A percentile compares a stretch with the other conserved stretches of the same genome.
These are phyloP conservation scores for Cochlearius cochlearius DNA, from an alignment of 2,113 vertebrate species.

Conservation along the genomic window DNA sequence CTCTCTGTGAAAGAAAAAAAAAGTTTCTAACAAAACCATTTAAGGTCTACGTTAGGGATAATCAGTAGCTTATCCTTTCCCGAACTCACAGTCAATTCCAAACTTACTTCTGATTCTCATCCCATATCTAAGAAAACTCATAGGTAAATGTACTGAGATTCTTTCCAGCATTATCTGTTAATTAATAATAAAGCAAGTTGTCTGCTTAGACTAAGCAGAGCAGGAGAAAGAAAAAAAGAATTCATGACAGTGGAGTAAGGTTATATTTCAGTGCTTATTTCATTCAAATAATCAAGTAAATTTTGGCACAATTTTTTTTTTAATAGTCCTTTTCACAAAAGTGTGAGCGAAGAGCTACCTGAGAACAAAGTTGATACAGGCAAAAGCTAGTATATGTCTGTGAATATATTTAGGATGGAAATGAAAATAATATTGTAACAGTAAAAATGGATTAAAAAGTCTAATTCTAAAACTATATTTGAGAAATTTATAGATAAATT, in stretches of 20 bases:
- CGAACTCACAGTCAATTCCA: neutral
- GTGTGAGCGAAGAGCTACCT: neutral
- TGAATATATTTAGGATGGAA: neutral
- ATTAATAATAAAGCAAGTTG: neutral
- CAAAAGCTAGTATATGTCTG: neutral
- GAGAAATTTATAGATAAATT: neutral
- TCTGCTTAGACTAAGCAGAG: neutral
- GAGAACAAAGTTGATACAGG: neutral
- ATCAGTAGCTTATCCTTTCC: neutral
- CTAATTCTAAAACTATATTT: neutral
- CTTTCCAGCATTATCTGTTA: neutral
- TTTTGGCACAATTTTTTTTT: neutral
- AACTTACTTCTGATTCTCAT: neutral
- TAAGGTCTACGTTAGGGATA: neutral
- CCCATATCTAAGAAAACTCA: neutral
- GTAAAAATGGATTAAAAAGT: neutral
- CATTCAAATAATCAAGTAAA: neutral
- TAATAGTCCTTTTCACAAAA: neutral
- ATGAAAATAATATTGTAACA: neutral
- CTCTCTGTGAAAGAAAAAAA: neutral
- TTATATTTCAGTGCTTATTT: neutral
- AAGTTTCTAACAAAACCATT: neutral
- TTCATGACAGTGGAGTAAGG: neutral
- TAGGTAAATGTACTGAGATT: neutral
- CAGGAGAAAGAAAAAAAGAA: neutral